A percentile compares a stretch with the other conserved stretches of the same genome.
These are phyloP conservation scores for Spermophilus dauricus DNA, from an alignment of 2,113 vertebrate species.

Conservation along the genomic window DNA sequence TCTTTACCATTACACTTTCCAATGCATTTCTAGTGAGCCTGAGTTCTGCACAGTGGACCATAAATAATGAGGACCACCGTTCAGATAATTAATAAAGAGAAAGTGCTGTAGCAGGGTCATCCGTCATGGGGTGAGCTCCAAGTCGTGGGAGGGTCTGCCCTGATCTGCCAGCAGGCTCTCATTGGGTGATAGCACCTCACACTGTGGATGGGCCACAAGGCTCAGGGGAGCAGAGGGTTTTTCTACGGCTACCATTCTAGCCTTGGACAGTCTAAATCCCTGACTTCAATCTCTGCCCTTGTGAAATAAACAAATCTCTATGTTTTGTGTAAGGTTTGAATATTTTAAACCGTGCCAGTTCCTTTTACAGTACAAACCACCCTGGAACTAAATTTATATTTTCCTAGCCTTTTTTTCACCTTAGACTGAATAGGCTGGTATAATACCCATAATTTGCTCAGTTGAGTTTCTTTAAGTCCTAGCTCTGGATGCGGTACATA, in stretches of 20 bases:
- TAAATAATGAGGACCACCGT: neutral
- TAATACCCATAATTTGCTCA: neutral
- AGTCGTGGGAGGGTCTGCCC: neutral
- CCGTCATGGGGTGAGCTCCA: neutral
- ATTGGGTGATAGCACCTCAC: fast-evolving
- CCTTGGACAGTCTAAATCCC: neutral
- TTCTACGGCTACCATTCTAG: neutral
- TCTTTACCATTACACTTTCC: neutral
- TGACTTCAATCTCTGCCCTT: neutral
- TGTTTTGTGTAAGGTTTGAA: neutral
- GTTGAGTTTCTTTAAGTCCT: neutral
- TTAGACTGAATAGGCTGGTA: neutral
- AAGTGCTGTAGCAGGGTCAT: neutral
- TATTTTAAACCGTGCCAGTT: neutral
- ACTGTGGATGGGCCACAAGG: neutral
- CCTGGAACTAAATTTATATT: neutral
- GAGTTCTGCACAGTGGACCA: neutral
- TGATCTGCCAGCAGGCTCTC: neutral
- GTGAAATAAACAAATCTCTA: neutral
- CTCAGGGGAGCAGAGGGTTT: neutral
- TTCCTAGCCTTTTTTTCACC: neutral
- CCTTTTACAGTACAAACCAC: neutral
- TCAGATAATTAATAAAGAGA: neutral
- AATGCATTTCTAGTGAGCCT: neutral
- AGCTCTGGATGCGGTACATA: neutral